Conservation (phyloP, 2,888 invertebrate species). For the Euplexia lucipara region DNA sequence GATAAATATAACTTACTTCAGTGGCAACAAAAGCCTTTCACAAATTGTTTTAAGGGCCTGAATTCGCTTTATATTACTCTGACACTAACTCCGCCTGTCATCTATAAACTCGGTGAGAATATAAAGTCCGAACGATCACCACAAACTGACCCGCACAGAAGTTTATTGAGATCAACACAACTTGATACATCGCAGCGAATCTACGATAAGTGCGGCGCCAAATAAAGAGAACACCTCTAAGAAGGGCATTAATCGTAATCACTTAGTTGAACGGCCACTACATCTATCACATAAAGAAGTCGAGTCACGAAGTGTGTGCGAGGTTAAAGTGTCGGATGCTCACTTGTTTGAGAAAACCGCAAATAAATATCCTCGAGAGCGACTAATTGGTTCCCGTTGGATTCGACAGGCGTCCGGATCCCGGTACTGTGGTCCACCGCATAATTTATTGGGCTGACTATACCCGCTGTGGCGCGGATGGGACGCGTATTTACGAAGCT, state of each 20-base stretch:
- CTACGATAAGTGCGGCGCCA: slow-evolving; percentile 56
- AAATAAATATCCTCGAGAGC: slow-evolving; percentile 88
- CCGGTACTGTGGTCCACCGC: slow-evolving; percentile 82
- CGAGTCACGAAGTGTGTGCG: slow-evolving; percentile 76
- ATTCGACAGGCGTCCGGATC: slow-evolving; percentile 85
- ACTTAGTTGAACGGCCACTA: slow-evolving; percentile 64
- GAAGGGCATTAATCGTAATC: slow-evolving; percentile 69
- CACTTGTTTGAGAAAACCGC: slow-evolving; percentile 86
- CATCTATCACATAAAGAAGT: slow-evolving; percentile 76
- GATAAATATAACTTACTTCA: slow-evolving; percentile 16
- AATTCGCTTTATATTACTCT: slow-evolving; percentile 4
- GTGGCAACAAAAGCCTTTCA: slow-evolving; percentile 20
- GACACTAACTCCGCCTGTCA: slow-evolving; percentile 6
- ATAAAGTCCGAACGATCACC: slow-evolving; percentile 28
- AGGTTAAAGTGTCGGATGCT: slow-evolving; percentile 78
- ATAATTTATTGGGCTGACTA: slow-evolving; percentile 86
- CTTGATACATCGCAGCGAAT: slow-evolving; percentile 52
- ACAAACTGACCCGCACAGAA: slow-evolving; percentile 25
- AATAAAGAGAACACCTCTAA: slow-evolving; percentile 62
- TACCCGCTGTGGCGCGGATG: slow-evolving; percentile 74
- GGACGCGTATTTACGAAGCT: slow-evolving; percentile 70
- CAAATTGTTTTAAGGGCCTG: slow-evolving; percentile 6
- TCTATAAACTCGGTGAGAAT: slow-evolving; percentile 13
- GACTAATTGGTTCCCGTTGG: slow-evolving; percentile 90
- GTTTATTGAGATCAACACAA: slow-evolving; percentile 50